Evolutionary conservation across 2,113 vertebrate species (phyloP), one percentile per base, ranked within the genome.

Genomic region (Elephantulus edwardii): DNA sequence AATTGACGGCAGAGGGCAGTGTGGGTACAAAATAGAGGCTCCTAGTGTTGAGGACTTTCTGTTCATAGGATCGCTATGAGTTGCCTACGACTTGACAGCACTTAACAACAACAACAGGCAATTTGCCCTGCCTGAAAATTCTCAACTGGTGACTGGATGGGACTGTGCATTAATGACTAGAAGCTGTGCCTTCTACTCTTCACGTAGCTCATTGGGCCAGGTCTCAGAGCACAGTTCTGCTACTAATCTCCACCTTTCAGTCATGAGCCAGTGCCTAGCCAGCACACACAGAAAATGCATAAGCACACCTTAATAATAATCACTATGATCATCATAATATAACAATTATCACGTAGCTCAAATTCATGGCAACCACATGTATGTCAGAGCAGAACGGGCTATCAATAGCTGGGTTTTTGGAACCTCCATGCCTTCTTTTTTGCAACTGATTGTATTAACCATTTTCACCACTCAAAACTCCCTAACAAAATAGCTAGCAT

Each of bases 1-100:
- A 1, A 8, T 6, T 4, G 44, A 78, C 54, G 83, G 78, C 92
- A 96, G 96, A 92, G 86, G 94, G 92, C 94, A 94, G 77, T 94
- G 62, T 86, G 28, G 38, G 54, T 87, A 74, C 92, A 91, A 93
- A 81, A 38, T 86, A 87, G 42, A 46, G 3, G 33, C 60, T 35
- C 26, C 2, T 0, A 22, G n/a, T n/a, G n/a, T n/a, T n/a, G n/a
- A n/a, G n/a, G n/a, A n/a, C n/a, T n/a, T n/a, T n/a, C n/a, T n/a
- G n/a, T n/a, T n/a, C n/a, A n/a, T n/a, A n/a, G n/a, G n/a, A n/a
- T n/a, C n/a, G n/a, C n/a, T n/a, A n/a, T n/a, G n/a, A n/a, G n/a
- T n/a, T n/a, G n/a, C n/a, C n/a, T n/a, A n/a, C n/a, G n/a, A n/a
- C n/a, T n/a, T n/a, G n/a, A n/a, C n/a, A n/a, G n/a, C n/a, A n/a